Evolutionary conservation across 2,888 invertebrate species (phyloP).

Genomic region (Malthinus flaveolus): DNA sequence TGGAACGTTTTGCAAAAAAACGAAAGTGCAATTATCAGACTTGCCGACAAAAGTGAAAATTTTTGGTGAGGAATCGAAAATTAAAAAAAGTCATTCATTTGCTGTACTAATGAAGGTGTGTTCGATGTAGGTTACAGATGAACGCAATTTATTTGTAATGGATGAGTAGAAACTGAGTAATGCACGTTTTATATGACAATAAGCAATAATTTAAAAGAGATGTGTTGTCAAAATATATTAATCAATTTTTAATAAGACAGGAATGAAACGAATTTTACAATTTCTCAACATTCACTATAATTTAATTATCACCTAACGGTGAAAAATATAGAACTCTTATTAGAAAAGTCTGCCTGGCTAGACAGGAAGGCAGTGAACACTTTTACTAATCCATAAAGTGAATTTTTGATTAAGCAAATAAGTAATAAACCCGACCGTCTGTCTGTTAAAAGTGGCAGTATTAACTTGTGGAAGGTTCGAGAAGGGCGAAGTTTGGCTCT

Average conservation of each 20-base stretch:
- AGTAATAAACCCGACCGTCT: too few species aligned
- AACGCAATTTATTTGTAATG: conserved; percentile 20
- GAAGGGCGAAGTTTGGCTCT: too few species aligned
- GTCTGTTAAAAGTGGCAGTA: too few species aligned
- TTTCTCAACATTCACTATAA: too few species aligned
- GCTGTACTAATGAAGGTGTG: conserved; percentile 20
- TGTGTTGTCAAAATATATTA: neutral
- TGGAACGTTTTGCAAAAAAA: neutral
- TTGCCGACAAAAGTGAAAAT: conserved; percentile 21
- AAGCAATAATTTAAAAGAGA: neutral
- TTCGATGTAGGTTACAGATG: conserved; percentile 23
- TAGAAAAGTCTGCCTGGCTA: too few species aligned
- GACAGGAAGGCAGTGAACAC: too few species aligned
- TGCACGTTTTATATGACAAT: conserved; percentile 5
- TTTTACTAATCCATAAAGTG: too few species aligned
- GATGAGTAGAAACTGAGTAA: conserved; percentile 13
- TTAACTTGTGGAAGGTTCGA: too few species aligned
- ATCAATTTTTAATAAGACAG: neutral
- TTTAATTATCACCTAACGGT: too few species aligned
- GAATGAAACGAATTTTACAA: too few species aligned
- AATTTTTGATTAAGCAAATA: too few species aligned
- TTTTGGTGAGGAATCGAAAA: conserved; percentile 8
- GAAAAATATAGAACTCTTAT: too few species aligned
- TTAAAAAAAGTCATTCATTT: conserved; percentile 14
- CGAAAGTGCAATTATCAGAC: conserved; percentile 13